Conservation (phyloP, 1,140 invertebrate genomes). For the Heliconius himera region DNA sequence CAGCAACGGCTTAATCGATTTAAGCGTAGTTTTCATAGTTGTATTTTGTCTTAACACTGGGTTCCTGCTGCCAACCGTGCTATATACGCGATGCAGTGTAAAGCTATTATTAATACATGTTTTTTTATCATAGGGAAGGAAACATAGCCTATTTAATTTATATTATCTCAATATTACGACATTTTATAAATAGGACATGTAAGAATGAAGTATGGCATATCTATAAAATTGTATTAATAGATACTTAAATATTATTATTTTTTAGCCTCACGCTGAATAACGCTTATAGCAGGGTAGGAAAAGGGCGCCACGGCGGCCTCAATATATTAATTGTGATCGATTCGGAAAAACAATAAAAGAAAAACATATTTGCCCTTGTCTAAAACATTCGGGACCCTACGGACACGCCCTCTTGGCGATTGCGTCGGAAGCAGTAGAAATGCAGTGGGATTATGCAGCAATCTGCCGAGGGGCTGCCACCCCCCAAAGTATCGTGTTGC, state of each 20-base stretch:
- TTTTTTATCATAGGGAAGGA: neutral
- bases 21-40: no score
- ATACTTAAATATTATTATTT: neutral
- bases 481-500: slow-evolving; percentile 67
- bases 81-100: no score
- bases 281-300: no score
- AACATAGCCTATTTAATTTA: neutral
- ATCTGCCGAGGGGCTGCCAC: slow-evolving; percentile 59
- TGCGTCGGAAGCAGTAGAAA: slow-evolving; percentile 74
- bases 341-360: slow-evolving; percentile 59
- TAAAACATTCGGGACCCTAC: slow-evolving; percentile 43
- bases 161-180: neutral
- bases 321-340: slow-evolving; percentile 42
- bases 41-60: no score
- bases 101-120: no score
- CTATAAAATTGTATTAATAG: neutral
- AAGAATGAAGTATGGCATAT: neutral
- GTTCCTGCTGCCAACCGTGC: no score
- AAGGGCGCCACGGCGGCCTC: no score
- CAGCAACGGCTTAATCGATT: no score
- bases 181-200: no score
- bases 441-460: slow-evolving; percentile 73
- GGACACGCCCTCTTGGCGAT: slow-evolving; percentile 55
- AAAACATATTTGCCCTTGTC: slow-evolving; percentile 59
- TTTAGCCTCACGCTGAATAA: no score